phyloP scores from a whole-genome alignment of 2,113 vertebrate genomes.

The Vulpes vulpes region DNA sequence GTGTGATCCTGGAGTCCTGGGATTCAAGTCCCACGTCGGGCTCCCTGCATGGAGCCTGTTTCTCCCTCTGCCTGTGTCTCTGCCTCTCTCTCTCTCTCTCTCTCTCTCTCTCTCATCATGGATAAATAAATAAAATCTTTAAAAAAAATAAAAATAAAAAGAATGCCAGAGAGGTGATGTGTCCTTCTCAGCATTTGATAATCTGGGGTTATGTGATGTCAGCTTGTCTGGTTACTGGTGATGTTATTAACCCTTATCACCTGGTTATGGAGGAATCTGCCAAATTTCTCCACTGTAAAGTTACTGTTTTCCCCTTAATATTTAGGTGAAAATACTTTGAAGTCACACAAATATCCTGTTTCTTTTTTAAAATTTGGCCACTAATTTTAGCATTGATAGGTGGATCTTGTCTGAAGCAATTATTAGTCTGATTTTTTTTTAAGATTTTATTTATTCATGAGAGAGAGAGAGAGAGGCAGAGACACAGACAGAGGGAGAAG shows the following conservation, averaged over 20 bases:
- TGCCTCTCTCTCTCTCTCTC: too few relatives aligned
- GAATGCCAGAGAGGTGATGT: neutral
- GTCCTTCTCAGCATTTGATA: neutral
- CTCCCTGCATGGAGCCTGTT: too few relatives aligned
- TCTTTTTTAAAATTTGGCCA: neutral
- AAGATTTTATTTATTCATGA: too few relatives aligned
- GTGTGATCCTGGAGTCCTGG: too few relatives aligned
- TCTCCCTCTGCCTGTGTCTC: too few relatives aligned
- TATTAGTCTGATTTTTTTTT: neutral
- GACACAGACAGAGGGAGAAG: too few relatives aligned
- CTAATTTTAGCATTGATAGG: slow-evolving; percentile 1
- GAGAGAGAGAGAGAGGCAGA: too few relatives aligned
- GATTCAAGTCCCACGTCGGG: too few relatives aligned
- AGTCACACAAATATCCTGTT: neutral
- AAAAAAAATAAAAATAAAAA: neutral
- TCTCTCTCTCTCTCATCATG: too few relatives aligned
- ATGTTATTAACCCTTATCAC: neutral
- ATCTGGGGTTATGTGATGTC: neutral
- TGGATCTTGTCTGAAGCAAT: neutral
- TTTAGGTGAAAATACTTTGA: neutral
- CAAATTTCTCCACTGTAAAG: neutral
- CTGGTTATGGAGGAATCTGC: neutral
- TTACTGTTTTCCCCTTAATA: slow-evolving; percentile 2
- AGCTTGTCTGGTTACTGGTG: neutral
- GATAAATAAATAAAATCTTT: too few relatives aligned